Evolutionary conservation across 1,140 invertebrate genomes (phyloP).

Genomic region (Uloborus diversus): DNA sequence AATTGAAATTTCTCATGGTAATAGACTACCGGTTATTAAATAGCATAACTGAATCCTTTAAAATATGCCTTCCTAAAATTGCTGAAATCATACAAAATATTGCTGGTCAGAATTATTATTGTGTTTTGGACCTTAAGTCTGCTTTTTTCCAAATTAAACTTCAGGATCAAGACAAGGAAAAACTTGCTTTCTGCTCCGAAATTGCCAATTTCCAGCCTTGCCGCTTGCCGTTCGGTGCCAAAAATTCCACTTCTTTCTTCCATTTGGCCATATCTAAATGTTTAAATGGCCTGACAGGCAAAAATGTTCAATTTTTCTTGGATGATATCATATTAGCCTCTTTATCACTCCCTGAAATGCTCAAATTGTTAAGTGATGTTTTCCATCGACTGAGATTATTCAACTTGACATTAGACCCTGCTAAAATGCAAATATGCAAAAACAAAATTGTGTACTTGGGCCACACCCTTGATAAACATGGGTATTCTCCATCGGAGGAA

Average conservation of each 20-base stretch:
- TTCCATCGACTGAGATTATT: too few species aligned
- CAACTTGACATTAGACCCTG: too few species aligned
- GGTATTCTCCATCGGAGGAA: too few species aligned
- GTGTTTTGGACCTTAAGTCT: neutral
- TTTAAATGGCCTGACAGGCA: neutral
- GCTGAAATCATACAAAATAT: neutral
- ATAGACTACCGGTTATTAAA: neutral
- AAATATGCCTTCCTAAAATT: neutral
- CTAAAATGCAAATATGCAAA: too few species aligned
- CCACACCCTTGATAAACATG: too few species aligned
- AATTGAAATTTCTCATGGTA: neutral
- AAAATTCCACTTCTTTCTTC: neutral
- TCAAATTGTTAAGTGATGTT: too few species aligned
- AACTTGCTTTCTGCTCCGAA: neutral
- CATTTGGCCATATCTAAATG: neutral
- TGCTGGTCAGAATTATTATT: neutral
- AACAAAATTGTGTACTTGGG: too few species aligned
- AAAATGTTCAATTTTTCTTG: neutral
- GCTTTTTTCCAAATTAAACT: slow-evolving; percentile 1
- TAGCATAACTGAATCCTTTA: neutral
- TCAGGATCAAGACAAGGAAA: neutral
- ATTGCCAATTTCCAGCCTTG: neutral
- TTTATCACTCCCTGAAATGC: too few species aligned
- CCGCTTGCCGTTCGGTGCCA: neutral
- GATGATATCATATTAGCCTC: slow-evolving; percentile 2